These are phyloP conservation scores for Theocolax elegans DNA, from an alignment of 1,140 invertebrate species.

Conservation along the genomic window DNA sequence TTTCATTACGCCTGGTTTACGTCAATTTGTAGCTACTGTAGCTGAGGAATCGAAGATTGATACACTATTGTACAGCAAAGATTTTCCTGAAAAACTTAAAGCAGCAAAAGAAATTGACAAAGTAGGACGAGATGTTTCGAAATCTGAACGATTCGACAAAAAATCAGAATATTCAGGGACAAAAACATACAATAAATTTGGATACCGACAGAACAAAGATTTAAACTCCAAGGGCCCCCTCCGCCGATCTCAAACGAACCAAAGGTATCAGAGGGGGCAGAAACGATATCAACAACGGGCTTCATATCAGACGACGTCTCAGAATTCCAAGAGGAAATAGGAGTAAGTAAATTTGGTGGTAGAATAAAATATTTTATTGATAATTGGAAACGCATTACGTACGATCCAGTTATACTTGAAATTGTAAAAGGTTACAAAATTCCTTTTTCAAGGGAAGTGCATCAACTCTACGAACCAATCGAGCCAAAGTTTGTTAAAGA, in stretches of 20 bases:
- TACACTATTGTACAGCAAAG: conserved; percentile 26
- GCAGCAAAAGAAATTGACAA: conserved; percentile 40
- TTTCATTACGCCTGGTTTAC: conserved; percentile 12
- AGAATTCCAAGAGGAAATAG: neutral
- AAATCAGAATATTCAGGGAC: neutral
- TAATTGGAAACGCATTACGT: conserved; percentile 34
- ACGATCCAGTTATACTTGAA: conserved; percentile 33
- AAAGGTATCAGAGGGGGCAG: neutral
- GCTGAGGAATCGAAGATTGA: conserved; percentile 9
- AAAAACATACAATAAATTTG: neutral
- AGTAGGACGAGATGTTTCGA: conserved; percentile 19
- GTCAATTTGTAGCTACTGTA: conserved; percentile 12
- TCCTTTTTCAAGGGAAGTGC: neutral
- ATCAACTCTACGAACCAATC: neutral
- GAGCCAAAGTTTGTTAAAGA: neutral
- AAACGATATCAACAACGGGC: neutral
- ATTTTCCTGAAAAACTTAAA: conserved; percentile 37
- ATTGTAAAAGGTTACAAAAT: conserved; percentile 36
- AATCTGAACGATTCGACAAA: neutral
- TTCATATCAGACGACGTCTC: neutral
- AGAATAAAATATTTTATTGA: conserved; percentile 25
- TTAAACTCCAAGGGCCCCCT: conserved; percentile 25
- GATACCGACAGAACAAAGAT: neutral
- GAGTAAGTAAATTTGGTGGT: conserved; percentile 31
- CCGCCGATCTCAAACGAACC: neutral